Evolutionary conservation across 2,113 vertebrate genomes (phyloP).

Genomic region (Turnix velox): DNA sequence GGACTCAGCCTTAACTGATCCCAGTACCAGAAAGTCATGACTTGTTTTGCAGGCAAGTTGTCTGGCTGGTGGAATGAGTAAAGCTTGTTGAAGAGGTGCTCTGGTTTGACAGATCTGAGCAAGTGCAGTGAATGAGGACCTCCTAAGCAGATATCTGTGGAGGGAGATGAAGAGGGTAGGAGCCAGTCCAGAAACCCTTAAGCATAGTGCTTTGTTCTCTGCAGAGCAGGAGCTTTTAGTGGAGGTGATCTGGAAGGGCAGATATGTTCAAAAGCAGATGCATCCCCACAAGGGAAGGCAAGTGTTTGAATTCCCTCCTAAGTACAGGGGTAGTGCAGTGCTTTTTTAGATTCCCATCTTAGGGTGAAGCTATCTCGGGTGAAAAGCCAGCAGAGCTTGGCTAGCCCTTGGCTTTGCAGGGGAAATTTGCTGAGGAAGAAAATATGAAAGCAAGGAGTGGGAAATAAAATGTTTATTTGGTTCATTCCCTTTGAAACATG

Average conservation of each 20-base stretch:
- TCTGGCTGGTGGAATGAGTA: conserved; percentile 15
- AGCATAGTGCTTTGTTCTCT: conserved; percentile 7
- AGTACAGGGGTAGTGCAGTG: background rate
- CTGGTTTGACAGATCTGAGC: background rate
- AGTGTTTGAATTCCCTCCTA: background rate
- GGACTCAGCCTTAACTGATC: background rate
- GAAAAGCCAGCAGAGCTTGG: background rate
- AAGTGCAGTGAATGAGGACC: background rate
- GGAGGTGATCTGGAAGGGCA: background rate
- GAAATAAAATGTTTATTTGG: background rate
- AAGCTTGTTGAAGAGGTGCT: background rate
- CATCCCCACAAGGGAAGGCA: background rate
- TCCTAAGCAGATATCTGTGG: background rate
- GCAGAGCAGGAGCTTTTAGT: background rate
- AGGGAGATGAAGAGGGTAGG: background rate
- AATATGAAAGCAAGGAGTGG: background rate
- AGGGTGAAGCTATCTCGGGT: background rate
- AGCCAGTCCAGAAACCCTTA: background rate
- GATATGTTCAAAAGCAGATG: background rate
- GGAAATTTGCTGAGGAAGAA: background rate
- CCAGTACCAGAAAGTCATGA: background rate
- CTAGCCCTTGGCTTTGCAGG: background rate
- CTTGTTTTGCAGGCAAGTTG: background rate
- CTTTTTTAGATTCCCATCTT: background rate
- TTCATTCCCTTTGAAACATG: background rate